A percentile compares a stretch with the other conserved stretches of the same genome.
Conservation (phyloP, 1,140 invertebrate genomes). For the Drosophila fuyamai region DNA sequence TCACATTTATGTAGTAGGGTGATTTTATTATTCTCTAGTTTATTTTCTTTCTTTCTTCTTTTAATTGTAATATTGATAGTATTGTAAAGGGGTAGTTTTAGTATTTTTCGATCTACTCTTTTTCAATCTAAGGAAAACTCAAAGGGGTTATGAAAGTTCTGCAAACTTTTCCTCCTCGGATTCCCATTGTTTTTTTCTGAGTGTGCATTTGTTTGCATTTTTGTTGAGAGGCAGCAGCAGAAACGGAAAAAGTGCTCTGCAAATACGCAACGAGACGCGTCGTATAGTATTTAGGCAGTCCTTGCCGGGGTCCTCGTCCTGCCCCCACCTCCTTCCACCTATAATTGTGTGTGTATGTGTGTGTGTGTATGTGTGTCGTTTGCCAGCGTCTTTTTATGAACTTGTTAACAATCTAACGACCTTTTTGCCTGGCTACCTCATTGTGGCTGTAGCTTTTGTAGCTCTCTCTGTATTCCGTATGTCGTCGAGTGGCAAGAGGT, state of each 20-base stretch:
- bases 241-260: slow-evolving; percentile 70
- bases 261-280: slow-evolving; percentile 72
- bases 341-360: slow-evolving; percentile 45
- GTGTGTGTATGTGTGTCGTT: slow-evolving; percentile 25
- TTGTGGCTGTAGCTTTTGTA: slow-evolving; percentile 24
- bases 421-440: slow-evolving; percentile 52
- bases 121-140: too few relatives aligned
- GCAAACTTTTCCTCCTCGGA: background rate
- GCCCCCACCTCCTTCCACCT: slow-evolving; percentile 2
- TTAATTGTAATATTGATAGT: too few relatives aligned
- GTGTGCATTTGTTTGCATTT: slow-evolving; percentile 48
- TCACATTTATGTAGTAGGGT: too few relatives aligned
- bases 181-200: background rate
- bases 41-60: too few relatives aligned
- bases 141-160: background rate
- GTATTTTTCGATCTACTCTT: too few relatives aligned
- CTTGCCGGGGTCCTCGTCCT: slow-evolving; percentile 17
- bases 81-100: too few relatives aligned
- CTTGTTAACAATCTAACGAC: slow-evolving; percentile 82
- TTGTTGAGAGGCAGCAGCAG: slow-evolving; percentile 36
- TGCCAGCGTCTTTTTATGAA: slow-evolving; percentile 77
- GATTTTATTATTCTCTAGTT: too few relatives aligned
- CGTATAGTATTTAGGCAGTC: slow-evolving; percentile 70
- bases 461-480: slow-evolving; percentile 23
- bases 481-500: slow-evolving; percentile 40